These are phyloP conservation scores for Trichosurus vulpecula DNA, from an alignment of 2,797 vertebrate genomes.

Conservation along the genomic window DNA sequence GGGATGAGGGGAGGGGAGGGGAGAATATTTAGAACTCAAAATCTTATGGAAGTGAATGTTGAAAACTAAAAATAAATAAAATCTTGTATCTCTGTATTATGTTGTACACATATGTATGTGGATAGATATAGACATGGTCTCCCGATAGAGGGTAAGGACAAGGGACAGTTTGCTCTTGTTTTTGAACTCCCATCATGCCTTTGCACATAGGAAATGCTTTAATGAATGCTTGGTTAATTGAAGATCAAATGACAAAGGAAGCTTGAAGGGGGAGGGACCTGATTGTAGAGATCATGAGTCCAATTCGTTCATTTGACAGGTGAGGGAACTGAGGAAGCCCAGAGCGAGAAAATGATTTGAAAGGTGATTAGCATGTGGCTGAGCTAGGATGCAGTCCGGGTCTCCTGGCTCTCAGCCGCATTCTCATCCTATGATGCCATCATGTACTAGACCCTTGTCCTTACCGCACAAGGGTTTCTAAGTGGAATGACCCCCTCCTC, in stretches of 20 bases:
- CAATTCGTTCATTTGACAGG: neutral
- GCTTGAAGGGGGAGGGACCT: neutral
- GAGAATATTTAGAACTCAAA: no score
- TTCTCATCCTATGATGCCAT: neutral
- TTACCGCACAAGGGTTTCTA: neutral
- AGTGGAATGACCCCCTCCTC: neutral
- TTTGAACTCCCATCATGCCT: neutral
- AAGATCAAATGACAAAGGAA: neutral
- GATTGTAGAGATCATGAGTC: neutral
- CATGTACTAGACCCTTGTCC: neutral
- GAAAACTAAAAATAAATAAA: no score
- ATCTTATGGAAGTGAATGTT: no score
- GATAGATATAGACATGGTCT: neutral
- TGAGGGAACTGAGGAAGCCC: neutral
- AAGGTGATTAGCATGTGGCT: neutral
- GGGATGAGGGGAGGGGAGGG: no score
- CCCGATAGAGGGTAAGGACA: neutral
- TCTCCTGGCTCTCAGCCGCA: neutral
- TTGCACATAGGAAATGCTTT: neutral
- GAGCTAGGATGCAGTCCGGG: neutral
- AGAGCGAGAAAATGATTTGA: neutral
- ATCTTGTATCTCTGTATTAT: neutral
- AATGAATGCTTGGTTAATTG: neutral
- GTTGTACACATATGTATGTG: neutral
- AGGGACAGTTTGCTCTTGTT: neutral